Evolutionary conservation across 2,888 invertebrate species (phyloP), one percentile per base, ranked within the genome.

Genomic region (Dolomedes plantarius): DNA sequence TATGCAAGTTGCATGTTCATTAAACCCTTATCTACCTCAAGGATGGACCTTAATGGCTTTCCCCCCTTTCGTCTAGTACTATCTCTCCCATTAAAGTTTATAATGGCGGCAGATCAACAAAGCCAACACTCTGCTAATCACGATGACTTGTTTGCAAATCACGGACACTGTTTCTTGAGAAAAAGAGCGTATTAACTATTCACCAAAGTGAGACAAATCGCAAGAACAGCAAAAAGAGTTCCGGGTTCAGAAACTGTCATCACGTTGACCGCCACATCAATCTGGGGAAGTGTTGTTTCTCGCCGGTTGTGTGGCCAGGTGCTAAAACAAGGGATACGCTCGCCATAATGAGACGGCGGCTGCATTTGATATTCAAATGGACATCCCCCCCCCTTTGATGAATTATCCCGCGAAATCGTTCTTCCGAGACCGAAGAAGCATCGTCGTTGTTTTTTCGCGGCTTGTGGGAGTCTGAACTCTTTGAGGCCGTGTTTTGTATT

Each of bases 211-310:
- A 36, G 36, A 36, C 36, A 36, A 36, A 36, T 36, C n/a, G n/a
- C n/a, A n/a, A n/a, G 36, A 36, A 5, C 36, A 36, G 36, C 36
- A 36, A 6, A 56, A 56, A 56, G 23, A 29, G 16, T 65, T 65
- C 65, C 65, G 65, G 65, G 65, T 65, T 65, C 29, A 65, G 29
- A 65, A 65, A 29, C 65, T 65, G 65, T 65, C 65, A 31, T 65
- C 65, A 16, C 65, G n/a, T 29, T 65, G 65, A 65, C 65, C 29
- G n/a, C n/a, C n/a, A 29, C 65, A 65, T 65, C n/a, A 13, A 65
- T 65, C n/a, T 65, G 65, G 2, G 31, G 31, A 65, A 11, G 13
- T 65, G 31, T 16, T 31, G 29, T 7, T 27, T 16, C 16, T 31
- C n/a, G n/a, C 29, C 31, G 3, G 7, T 13, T 31, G 11, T 65